Conservation (phyloP, 2,797 vertebrate genomes). For the Gephyroberyx darwinii region DNA sequence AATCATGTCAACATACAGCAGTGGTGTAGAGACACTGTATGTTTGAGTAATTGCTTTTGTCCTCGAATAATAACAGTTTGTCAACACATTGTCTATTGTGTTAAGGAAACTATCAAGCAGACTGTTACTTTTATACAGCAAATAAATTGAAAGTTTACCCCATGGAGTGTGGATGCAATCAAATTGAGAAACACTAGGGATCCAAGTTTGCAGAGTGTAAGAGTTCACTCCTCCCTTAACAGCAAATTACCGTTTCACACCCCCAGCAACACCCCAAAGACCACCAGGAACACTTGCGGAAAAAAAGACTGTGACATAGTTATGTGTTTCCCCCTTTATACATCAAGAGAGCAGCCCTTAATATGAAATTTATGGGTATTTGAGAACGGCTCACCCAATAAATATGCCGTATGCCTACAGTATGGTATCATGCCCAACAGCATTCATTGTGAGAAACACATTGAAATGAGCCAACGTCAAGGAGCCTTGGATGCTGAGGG, state of each 20-base stretch:
- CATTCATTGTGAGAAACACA: constrained; percentile 20
- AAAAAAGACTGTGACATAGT: constrained; percentile 13
- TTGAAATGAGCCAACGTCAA: constrained; percentile 53
- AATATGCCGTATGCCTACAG: constrained; percentile 39
- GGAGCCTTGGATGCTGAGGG: constrained; percentile 35
- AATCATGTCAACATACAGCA: background rate
- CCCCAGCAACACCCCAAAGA: constrained; percentile 45
- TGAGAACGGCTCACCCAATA: constrained; percentile 57
- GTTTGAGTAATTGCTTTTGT: constrained; percentile 1
- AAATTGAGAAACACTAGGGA: constrained; percentile 25
- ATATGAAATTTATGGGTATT: constrained; percentile 45
- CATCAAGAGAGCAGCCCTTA: constrained; percentile 28
- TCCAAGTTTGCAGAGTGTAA: background rate
- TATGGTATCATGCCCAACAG: constrained; percentile 15
- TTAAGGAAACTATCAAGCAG: background rate
- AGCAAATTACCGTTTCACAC: constrained; percentile 51
- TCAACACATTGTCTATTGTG: background rate
- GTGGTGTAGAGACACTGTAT: background rate
- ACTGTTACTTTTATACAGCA: too few relatives aligned
- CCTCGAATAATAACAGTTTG: constrained; percentile 2
- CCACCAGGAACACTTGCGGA: constrained; percentile 50
- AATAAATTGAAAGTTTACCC: too few relatives aligned
- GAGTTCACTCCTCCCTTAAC: constrained; percentile 19
- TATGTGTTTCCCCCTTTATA: constrained; percentile 22
- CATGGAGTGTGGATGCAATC: constrained; percentile 9